Evolutionary conservation across 2,888 invertebrate genomes (phyloP).

Genomic region (Gisinianus flammeolus): DNA sequence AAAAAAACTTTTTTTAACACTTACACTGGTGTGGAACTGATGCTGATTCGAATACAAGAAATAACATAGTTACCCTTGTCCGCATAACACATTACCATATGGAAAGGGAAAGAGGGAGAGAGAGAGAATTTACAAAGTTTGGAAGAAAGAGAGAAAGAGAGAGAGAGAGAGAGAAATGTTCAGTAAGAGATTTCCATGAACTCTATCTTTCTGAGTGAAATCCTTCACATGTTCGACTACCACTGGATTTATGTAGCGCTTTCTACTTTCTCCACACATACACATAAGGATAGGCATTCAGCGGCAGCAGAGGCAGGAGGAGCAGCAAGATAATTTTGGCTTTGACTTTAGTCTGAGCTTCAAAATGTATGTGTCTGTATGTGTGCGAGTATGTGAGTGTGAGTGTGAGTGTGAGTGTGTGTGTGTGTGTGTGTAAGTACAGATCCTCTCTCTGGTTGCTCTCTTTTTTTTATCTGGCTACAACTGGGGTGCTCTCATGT

Average conservation of each 20-base stretch:
- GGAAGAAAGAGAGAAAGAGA: background rate
- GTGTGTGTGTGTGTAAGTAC: background rate
- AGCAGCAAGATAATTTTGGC: no score
- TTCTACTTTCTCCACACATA: no score
- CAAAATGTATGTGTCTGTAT: background rate
- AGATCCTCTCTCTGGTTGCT: no score
- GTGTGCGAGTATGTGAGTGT: background rate
- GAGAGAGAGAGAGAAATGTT: slow-evolving; percentile 8
- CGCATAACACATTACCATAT: background rate
- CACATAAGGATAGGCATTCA: no score
- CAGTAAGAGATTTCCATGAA: slow-evolving; percentile 16
- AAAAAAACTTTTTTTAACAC: no score
- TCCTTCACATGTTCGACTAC: background rate
- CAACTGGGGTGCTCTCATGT: background rate
- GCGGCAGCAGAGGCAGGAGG: no score
- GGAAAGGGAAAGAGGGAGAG: background rate
- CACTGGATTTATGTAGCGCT: no score
- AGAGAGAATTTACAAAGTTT: slow-evolving; percentile 19
- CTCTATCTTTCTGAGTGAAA: background rate
- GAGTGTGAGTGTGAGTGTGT: no score
- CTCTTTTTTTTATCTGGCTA: background rate
- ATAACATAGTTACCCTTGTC: no score
- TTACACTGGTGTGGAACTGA: no score
- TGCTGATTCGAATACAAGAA: no score
- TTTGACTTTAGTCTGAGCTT: no score